Percentiles rank a stretch among this genome's conserved stretches.
phyloP scores from a whole-genome alignment of 1,140 invertebrate genomes.

The Triops longicaudatus region DNA sequence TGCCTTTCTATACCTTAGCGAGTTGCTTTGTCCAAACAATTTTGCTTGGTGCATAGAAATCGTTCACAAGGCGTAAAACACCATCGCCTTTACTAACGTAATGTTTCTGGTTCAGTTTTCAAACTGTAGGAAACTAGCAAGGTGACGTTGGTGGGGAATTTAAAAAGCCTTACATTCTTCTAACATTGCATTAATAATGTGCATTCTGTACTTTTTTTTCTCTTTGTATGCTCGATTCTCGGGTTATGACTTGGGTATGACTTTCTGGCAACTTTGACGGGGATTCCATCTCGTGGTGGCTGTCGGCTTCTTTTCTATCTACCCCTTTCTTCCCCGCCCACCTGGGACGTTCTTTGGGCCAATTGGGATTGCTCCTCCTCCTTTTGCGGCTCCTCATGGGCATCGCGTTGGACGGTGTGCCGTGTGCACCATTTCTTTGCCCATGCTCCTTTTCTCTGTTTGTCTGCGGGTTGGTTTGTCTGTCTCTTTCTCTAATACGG shows the following conservation, averaged over 20 bases:
- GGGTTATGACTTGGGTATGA: background rate
- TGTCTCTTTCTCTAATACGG: background rate
- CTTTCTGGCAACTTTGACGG: background rate
- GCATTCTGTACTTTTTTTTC: background rate
- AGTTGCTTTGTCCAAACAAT: too few relatives aligned
- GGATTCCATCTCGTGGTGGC: background rate
- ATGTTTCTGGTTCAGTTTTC: too few relatives aligned
- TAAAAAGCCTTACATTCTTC: background rate
- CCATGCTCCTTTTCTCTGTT: background rate
- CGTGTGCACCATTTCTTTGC: background rate
- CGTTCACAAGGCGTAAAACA: too few relatives aligned
- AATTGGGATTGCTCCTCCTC: background rate
- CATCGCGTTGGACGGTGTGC: background rate
- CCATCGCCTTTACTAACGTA: too few relatives aligned
- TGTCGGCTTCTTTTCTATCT: background rate
- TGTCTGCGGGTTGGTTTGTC: constrained; percentile 10
- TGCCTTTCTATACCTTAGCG: background rate
- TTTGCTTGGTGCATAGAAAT: too few relatives aligned
- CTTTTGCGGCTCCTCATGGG: background rate
- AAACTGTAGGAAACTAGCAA: too few relatives aligned
- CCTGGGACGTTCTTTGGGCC: too few relatives aligned
- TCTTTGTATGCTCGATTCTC: background rate
- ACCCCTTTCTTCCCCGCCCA: background rate
- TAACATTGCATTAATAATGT: background rate
- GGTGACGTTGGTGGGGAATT: too few relatives aligned